Evolutionary conservation across 2,888 invertebrate genomes (phyloP), one percentile per base, ranked within the genome.

Genomic region (Sphinx pinastri): DNA sequence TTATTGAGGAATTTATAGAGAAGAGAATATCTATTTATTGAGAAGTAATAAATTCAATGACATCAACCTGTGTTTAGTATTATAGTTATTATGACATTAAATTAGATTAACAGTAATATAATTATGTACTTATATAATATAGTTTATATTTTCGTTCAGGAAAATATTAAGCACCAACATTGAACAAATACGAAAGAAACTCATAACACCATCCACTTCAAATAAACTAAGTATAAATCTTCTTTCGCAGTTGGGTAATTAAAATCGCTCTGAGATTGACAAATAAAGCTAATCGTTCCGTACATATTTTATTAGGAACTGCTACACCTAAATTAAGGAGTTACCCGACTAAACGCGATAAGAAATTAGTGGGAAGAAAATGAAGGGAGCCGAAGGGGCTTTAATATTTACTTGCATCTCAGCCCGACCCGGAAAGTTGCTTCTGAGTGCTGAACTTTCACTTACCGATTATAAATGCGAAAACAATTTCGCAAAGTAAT

Each of bases 401-500:
- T 63, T 49, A 63, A 49, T 49, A 63, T 63, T 63, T 63, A 63
- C 63, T 47, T 63, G 63, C 49, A 63, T 13, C 47, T n/a, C 10
- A 12, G 13, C 63, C 19, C 55, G 55, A 13, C 7, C 31, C 38
- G 58, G 63, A 63, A 63, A 63, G 19, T 63, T 49, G 49, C 19
- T 25, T 54, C 38, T 59, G 60, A 13, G 19, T 63, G 49, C 49
- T 63, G 19, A 63, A 25, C 63, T 63, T 67, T 54, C 54, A 67
- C 54, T 45, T 47, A 47, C 45, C 47, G 19, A 68, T 68, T 68
- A 68, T 68, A 49, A 68, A 68, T 68, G 54, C 68, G 16, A 68
- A 68, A 68, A 68, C 68, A 68, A 68, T 68, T 68, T 68, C 12
- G 45, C 68, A 63, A 68, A 68, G 57, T 68, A 45, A 68, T 68